Base-by-base conservation (phyloP, 2,888 invertebrate species). In the Branchellion lobata region DNA sequence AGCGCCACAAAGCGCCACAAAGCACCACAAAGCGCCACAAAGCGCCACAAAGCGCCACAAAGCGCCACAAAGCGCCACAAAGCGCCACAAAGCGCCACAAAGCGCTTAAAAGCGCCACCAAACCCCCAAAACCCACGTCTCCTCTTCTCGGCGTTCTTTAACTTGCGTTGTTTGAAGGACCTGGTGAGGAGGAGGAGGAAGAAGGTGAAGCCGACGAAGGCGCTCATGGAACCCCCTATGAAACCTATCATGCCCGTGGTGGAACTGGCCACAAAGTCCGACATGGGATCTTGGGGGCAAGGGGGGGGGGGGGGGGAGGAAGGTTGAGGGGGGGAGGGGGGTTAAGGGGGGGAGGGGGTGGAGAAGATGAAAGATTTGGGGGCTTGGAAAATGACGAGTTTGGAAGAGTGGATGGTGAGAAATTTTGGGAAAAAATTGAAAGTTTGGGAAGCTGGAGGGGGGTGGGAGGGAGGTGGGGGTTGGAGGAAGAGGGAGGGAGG, bases 81-180 rank as follows among this genome's bases (percentile, higher is more conserved):
- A n/a, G n/a, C n/a, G n/a, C n/a, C n/a, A n/a, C n/a, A n/a, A n/a
- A n/a, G n/a, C n/a, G n/a, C n/a, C n/a, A n/a, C n/a, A n/a, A n/a
- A n/a, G n/a, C n/a, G n/a, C n/a, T n/a, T n/a, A n/a, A n/a, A n/a
- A n/a, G n/a, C n/a, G n/a, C n/a, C n/a, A n/a, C n/a, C n/a, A n/a
- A n/a, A n/a, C n/a, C n/a, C n/a, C n/a, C n/a, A n/a, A n/a, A 40
- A 24, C 77, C 61, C 65, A 77, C 77, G 40, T 65, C 77, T 57
- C 24, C 57, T 57, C 65, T 77, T 77, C 24, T 77, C 77, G n/a
- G 57, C 77, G 33, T 65, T 57, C 57, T 77, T 77, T 77, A 77
- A 77, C 40, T 77, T 77, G 18, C 77, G 29, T 65, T 65, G 57
- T 29, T 77, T 77, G 77, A 77, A 77, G 0, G 34, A 31, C 21